Base-by-base conservation (phyloP, 2,888 invertebrate species). In the Clunio marinus region DNA sequence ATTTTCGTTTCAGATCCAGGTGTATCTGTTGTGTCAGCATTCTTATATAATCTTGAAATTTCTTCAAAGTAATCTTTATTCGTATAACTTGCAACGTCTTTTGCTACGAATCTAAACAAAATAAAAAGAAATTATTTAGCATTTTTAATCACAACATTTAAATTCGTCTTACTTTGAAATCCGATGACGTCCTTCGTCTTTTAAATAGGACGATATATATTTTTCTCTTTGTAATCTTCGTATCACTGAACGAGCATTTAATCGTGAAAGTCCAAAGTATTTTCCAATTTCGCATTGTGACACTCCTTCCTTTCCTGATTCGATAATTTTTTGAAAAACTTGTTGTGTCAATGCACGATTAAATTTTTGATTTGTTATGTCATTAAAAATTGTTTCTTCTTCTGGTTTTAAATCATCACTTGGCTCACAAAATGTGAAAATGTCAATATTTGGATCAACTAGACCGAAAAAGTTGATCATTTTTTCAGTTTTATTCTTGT, bases 151-250 rank as follows among this genome's bases (percentile, higher is more conserved):
- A 32, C 32, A 63, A 77, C 74, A 57, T 76, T 75, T 70, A 75
- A n/a, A 41, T 13, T 41, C 15, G 41, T 15, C 77, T 73, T 75
- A 83, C 74, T 79, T 81, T 8, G 78, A 77, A 0, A 81, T 77
- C 51, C 84, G 77, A 71, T 85, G 84, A 41, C 84, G 78, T 7
- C 85, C 85, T 46, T 79, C 75, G 71, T 84, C 84, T 55, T 81
- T 79, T 75, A 82, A 79, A 70, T 82, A 81, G 1, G 78, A 78
- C 10, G 80, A 79, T 3, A 84, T 76, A n/a, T 80, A 72, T 70
- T 75, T 76, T 27, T 72, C 71, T 69, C 76, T 81, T 37, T 76
- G 75, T 20, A 84, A 73, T 71, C 80, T 81, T 35, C 83, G 79
- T n/a, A 80, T 66, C 35, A 81, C 72, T 2, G 80, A 77, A 1